Conservation (phyloP, 2,113 vertebrate genomes). For the Ochotona curzoniae region DNA sequence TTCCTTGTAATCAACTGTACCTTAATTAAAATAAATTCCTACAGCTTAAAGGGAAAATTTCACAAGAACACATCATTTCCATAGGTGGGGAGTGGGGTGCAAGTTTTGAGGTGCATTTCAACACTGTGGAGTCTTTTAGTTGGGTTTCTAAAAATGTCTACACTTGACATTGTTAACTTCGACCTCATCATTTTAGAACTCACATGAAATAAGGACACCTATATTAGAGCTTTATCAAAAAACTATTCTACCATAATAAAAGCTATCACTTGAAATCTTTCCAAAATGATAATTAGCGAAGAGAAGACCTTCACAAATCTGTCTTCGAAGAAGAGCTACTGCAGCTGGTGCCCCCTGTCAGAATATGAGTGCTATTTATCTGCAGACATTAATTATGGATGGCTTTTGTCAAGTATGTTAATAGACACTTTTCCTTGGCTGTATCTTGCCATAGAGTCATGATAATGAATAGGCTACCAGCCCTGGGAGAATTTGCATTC, state of each 20-base stretch:
- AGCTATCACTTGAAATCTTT: slow-evolving; percentile 39
- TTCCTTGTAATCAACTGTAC: not conserved
- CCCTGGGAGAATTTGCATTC: slow-evolving; percentile 1
- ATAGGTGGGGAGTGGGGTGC: not conserved
- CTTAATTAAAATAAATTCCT: too few relatives aligned
- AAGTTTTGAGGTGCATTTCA: not conserved
- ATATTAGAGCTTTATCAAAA: slow-evolving; percentile 39
- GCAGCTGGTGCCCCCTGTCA: slow-evolving; percentile 42
- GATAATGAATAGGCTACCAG: not conserved
- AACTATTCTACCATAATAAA: slow-evolving; percentile 25
- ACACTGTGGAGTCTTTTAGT: not conserved
- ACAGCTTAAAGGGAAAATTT: too few relatives aligned
- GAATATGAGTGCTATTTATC: slow-evolving; percentile 65
- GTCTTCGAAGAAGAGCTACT: slow-evolving; percentile 59
- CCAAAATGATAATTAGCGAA: slow-evolving; percentile 67
- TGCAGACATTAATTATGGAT: slow-evolving; percentile 55
- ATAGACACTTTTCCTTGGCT: slow-evolving; percentile 57
- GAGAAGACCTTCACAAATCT: slow-evolving; percentile 70
- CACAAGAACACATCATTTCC: not conserved
- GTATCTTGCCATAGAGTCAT: not conserved
- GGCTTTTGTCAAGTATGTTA: slow-evolving; percentile 67
- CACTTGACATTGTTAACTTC: slow-evolving; percentile 65
- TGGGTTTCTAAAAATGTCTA: not conserved
- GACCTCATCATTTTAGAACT: not conserved
- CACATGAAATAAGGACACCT: not conserved